Base-by-base conservation (phyloP, 2,113 vertebrate genomes). In the Saccopteryx leptura region DNA sequence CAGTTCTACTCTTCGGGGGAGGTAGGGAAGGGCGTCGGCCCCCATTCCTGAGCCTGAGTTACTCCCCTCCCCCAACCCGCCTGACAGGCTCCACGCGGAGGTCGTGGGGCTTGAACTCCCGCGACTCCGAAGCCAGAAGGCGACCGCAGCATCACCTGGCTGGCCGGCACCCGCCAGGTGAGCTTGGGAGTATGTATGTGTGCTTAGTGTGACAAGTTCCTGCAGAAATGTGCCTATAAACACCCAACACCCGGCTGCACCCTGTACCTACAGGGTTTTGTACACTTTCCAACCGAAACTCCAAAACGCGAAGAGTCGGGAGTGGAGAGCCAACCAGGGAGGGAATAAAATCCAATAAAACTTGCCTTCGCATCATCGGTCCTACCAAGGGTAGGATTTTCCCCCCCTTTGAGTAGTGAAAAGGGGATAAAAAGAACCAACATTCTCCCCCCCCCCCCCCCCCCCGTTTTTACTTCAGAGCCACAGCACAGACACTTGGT, bases 221-320 rank as follows among this genome's bases (percentile, higher is more conserved):
- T 89, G 93, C 92, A 92, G 65, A 96, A 94, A 94, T 92, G 86
- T 81, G 66, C 71, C 88, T 87, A 92, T 96, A 69, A 96, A 96
- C 92, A 93, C 94, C 78, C 90, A 75, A 54, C 93, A 33, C 81
- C 74, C n/a, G 19, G 90, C 96, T 95, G 97, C 93, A 91, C 95
- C 94, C 94, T 82, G 58, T 68, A 97, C 96, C 97, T 93, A 93
- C 96, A 88, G 95, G 88, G 68, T 82, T 93, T 93, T 97, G 96
- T 95, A 91, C 88, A 89, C 85, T 91, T 95, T 97, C 96, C 97
- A 98, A 98, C 96, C 94, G 97, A 98, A 97, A 97, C 97, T 96
- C 66, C 90, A 68, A 71, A 87, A 90, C 60, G 8, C 71, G 48
- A 66, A 81, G 31, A 54, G 61, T 21, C 31, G 74, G 86, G 92